Conservation (phyloP, 2,888 invertebrate genomes). For the Camptogramma bilineatum region DNA sequence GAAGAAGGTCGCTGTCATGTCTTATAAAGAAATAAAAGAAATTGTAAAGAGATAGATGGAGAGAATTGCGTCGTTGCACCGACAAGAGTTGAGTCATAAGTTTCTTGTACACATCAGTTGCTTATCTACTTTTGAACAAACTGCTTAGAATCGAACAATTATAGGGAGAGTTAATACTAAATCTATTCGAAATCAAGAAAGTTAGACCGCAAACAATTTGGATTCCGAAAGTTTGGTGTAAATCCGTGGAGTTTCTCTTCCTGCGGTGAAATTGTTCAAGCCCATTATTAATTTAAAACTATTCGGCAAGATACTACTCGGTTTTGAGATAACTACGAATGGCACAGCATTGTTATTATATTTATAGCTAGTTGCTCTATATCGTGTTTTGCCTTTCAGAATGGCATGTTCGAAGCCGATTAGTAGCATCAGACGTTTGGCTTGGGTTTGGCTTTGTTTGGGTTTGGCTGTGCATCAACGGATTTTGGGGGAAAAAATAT, state of each 20-base stretch:
- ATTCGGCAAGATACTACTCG: constrained; percentile 13
- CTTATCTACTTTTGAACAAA: constrained; percentile 4
- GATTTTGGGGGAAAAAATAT: no score
- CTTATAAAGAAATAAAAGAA: no score
- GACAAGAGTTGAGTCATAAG: no score
- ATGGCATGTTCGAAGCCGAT: no score
- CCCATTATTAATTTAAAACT: constrained; percentile 27
- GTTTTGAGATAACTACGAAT: background rate
- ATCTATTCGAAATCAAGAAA: constrained; percentile 27
- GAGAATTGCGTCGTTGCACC: no score
- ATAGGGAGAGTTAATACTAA: constrained; percentile 15
- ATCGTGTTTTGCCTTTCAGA: no score
- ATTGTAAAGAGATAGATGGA: no score
- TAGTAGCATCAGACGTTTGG: no score
- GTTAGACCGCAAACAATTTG: constrained; percentile 39
- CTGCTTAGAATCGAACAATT: constrained; percentile 4
- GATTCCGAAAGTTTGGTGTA: constrained; percentile 38
- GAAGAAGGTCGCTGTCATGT: no score
- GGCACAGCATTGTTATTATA: background rate
- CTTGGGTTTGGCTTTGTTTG: no score
- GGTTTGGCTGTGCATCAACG: no score
- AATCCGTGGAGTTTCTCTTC: constrained; percentile 29
- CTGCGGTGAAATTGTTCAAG: constrained; percentile 26
- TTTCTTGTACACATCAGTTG: background rate
- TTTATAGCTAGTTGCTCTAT: no score